Evolutionary conservation across 2,113 vertebrate genomes (phyloP), one percentile per base, ranked within the genome.

Genomic region (Hypanus sabinus): DNA sequence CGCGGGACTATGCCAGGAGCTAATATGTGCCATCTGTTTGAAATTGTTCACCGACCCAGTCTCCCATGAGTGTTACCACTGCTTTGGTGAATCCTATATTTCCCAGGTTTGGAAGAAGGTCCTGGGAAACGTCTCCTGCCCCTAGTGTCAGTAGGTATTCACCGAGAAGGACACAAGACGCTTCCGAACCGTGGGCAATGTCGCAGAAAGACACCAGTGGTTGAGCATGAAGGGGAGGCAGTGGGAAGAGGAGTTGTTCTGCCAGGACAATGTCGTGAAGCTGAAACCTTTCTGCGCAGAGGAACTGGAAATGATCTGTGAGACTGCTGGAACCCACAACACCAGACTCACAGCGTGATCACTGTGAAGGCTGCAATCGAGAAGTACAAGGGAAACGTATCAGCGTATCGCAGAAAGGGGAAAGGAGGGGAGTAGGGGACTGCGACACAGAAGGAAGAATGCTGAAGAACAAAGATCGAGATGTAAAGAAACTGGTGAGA

Each of bases 281-380:
- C 80, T 83, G 80, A 83, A 83, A 83, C 38, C 55, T 36, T 83
- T 83, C 80, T 55, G 80, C 55, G 36, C 46, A 83, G 80, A 55
- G 22, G 80, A 83, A 22, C 8, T 55, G 80, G 18, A 83, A 83
- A 9, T 9, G 20, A 83, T 83, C 38, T 83, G 80, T 83, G 38
- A 9, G 38, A 20, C 16, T 71, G 70, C 70, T 14, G 18, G 22
- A 71, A 20, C 16, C 22, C 70, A 3, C 70, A 22, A 22, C 70
- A 71, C 70, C 16, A 83, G 46, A 55, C 8, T 3, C 80, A 83
- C 46, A 55, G 46, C 55, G 80, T 83, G 38, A 83, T 24, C 22
- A 20, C 18, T 27, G 24, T 83, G 55, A 83, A 83, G 46, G 80
- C 46, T 6, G 80, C 80, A 10, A 8, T 46, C 80, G 36, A 27